phyloP scores from a whole-genome alignment of 2,113 vertebrate species.

The Labeo rohita region DNA sequence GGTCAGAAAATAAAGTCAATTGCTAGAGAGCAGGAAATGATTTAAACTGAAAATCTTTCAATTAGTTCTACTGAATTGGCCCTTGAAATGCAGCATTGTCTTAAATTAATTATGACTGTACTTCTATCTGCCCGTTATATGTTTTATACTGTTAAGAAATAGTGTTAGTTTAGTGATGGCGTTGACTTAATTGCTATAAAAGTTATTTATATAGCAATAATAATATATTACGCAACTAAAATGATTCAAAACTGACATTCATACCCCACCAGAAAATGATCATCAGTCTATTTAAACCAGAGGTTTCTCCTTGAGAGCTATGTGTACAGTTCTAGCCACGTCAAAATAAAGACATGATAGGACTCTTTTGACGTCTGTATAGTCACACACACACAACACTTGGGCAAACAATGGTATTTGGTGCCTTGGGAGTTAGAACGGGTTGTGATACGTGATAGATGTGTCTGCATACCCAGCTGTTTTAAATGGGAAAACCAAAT shows the following conservation, averaged over 20 bases:
- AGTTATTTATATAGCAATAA: neutral
- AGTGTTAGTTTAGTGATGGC: neutral
- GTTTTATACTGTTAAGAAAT: neutral
- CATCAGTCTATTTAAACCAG: neutral
- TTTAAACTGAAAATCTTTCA: neutral
- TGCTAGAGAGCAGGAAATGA: neutral
- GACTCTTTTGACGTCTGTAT: neutral
- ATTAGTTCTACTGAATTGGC: neutral
- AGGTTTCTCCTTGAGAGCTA: neutral
- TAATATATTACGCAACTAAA: neutral
- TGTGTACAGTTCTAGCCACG: neutral
- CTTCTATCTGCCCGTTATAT: neutral
- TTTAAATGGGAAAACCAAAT: neutral
- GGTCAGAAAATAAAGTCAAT: neutral
- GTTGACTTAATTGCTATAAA: neutral
- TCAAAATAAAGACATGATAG: neutral
- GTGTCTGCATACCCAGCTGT: slow-evolving; percentile 1
- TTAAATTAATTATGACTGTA: neutral
- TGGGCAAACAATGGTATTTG: neutral
- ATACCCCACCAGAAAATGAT: neutral
- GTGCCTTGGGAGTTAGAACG: neutral
- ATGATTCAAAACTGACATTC: neutral
- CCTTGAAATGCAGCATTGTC: neutral
- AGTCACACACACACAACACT: neutral
- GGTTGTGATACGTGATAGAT: neutral